Base-by-base conservation (phyloP, 2,113 vertebrate genomes). In the Calidris pygmaea region DNA sequence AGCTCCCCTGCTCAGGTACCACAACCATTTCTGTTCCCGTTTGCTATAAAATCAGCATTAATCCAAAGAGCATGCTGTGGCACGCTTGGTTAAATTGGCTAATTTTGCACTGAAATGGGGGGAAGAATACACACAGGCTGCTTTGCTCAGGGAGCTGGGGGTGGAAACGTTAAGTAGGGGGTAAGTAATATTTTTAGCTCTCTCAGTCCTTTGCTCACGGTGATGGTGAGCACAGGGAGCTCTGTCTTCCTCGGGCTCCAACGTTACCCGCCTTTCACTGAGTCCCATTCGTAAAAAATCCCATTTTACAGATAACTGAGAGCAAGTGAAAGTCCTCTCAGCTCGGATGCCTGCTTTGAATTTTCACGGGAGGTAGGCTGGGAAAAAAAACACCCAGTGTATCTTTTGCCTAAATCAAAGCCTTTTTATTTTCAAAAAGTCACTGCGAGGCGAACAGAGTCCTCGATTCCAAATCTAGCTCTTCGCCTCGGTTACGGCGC, bases 381-480 rank as follows among this genome's bases (percentile, higher is more conserved):
- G 30, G 10, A 13, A 19, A 63, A 56, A 67, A 66, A 0, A 52
- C 26, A 29, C 52, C 7, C 50, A 48, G 19, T 0, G 0, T 53
- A 30, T 56, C 76, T 92, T 94, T 79, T 58, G 21, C 94, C 82
- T 82, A 53, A 89, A 78, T 93, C 90, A 85, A 87, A 96, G 48
- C 26, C 48, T 83, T 92, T 90, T 86, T 73, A 53, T 59, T 82
- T 74, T 79, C 17, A 76, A 70, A 32, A 91, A 85, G 75, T 91
- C 91, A 75, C 60, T 4, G 77, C 1, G 30, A 93, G 87, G 73
- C 16, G 1, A 94, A 24, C 0, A 1, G 63, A 86, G 88, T 16
- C 86, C 90, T 94, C 7, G 1, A 70, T 60, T 94, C 76, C 66
- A 48, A 68, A 78, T 48, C 50, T 30, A 63, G 68, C 2, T 2